These are phyloP conservation scores for Tauraco hartlaubi DNA, from an alignment of 2,797 vertebrate genomes.

Conservation along the genomic window DNA sequence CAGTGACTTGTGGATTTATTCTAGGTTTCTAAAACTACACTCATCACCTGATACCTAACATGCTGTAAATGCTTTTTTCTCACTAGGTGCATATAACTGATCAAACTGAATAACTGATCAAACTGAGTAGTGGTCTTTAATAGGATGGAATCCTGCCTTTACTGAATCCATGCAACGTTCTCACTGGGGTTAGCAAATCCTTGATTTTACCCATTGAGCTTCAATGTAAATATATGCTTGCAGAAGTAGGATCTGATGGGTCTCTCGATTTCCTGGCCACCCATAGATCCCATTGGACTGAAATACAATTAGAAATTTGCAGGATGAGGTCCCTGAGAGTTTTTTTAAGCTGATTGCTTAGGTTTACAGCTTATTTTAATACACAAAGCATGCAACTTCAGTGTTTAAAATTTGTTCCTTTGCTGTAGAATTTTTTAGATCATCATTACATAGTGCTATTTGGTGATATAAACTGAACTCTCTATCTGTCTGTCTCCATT, in stretches of 20 bases:
- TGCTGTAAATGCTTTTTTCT: background rate
- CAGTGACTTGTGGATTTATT: background rate
- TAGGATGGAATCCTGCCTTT: background rate
- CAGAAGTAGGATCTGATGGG: background rate
- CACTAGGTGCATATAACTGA: background rate
- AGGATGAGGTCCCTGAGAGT: background rate
- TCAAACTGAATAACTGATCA: background rate
- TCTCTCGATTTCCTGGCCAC: background rate
- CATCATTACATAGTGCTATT: background rate
- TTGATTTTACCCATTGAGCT: background rate
- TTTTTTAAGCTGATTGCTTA: background rate
- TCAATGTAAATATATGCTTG: background rate
- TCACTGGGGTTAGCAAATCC: background rate
- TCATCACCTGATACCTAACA: background rate
- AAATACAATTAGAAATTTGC: background rate
- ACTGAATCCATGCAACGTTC: background rate
- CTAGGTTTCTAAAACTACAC: background rate
- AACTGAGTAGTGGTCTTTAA: background rate
- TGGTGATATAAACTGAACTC: background rate
- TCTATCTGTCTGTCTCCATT: background rate
- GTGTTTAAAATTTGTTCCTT: background rate
- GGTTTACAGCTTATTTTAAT: background rate
- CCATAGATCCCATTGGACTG: background rate
- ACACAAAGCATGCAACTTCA: background rate
- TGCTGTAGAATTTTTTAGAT: background rate